phyloP scores from a whole-genome alignment of 2,888 invertebrate species.

The Hirudinaria manillensis region DNA sequence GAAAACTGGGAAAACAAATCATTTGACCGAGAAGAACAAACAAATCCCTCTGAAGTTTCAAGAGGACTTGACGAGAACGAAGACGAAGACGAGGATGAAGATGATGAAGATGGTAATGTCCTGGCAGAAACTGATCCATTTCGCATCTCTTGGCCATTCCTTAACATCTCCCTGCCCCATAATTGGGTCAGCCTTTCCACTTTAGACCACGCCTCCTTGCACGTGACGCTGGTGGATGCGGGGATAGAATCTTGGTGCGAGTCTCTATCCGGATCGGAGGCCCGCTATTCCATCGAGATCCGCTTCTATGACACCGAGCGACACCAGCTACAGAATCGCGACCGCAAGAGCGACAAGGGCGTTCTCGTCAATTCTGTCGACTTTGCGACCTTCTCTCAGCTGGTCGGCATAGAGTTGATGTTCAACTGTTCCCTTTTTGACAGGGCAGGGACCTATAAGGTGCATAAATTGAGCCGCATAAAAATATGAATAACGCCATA shows the following conservation, averaged over 20 bases:
- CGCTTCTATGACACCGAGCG: neutral
- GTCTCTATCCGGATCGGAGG: neutral
- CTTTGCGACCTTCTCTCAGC: constrained; percentile 9
- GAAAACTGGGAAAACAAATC: neutral
- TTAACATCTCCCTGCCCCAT: neutral
- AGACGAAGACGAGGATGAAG: neutral
- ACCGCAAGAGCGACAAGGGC: constrained; percentile 4
- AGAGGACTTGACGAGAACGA: neutral
- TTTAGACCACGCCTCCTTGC: neutral
- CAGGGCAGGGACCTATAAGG: constrained; percentile 12
- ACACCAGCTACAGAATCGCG: neutral
- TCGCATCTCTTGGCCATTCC: neutral
- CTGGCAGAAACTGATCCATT: neutral
- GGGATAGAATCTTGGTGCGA: neutral
- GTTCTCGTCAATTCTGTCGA: neutral
- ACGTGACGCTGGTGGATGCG: neutral
- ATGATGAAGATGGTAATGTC: neutral
- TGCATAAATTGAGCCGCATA: neutral
- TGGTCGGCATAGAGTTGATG: constrained; percentile 22
- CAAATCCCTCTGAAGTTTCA: neutral
- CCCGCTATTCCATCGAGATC: neutral
- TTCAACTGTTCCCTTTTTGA: constrained; percentile 28
- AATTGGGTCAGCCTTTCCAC: neutral
- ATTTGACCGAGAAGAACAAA: neutral
- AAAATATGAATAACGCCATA: no score